Evolutionary conservation across 2,888 invertebrate genomes (phyloP).

Genomic region (Lottia gigantea): DNA sequence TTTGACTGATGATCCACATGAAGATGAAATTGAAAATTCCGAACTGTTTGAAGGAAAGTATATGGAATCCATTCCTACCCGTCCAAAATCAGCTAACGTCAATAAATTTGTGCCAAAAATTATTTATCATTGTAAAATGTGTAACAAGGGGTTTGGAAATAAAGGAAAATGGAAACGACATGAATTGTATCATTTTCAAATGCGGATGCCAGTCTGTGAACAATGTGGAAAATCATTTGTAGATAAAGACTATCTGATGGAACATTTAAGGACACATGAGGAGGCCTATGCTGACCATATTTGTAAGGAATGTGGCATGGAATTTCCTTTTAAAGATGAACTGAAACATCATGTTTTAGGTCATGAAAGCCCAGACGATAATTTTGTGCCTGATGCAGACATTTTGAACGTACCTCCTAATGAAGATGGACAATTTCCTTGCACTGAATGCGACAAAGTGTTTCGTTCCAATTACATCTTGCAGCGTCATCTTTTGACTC

Average conservation of each 20-base stretch:
- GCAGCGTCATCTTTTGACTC: not conserved
- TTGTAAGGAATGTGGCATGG: not conserved
- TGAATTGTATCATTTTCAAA: constrained; percentile 6
- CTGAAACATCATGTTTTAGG: not conserved
- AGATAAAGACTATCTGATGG: constrained; percentile 2
- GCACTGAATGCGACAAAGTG: not conserved
- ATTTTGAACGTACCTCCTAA: not conserved
- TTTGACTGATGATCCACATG: not conserved
- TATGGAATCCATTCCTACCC: not conserved
- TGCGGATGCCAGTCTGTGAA: not conserved
- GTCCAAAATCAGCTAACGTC: not conserved
- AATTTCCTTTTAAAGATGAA: constrained; percentile 1
- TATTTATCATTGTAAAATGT: not conserved
- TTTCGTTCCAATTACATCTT: not conserved
- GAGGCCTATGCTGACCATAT: not conserved
- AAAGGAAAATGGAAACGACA: not conserved
- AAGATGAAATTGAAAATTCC: not conserved
- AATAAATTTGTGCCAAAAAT: not conserved
- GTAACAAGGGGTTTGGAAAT: not conserved
- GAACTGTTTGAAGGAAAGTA: not conserved
- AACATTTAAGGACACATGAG: not conserved
- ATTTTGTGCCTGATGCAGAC: not conserved
- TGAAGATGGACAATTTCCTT: not conserved
- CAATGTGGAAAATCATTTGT: not conserved
- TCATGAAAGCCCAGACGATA: not conserved